These are phyloP conservation scores for Oncopeltus fasciatus DNA, from an alignment of 1,140 invertebrate genomes.

Conservation along the genomic window DNA sequence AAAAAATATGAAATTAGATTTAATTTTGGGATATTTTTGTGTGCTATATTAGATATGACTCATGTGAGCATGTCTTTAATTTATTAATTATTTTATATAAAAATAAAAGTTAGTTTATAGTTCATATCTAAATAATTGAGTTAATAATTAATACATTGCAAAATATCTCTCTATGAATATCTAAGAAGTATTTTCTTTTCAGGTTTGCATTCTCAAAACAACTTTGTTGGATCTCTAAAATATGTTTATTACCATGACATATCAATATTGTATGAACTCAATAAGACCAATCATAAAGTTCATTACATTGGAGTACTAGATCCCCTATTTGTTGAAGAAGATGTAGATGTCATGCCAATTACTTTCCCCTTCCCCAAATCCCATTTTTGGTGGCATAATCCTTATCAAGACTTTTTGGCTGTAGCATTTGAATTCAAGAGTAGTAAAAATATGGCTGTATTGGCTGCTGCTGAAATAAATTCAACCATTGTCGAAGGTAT, in stretches of 20 bases:
- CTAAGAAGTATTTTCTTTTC: constrained; percentile 22
- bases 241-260: constrained; percentile 87
- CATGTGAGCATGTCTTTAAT: too few species aligned
- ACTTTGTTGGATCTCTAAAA: constrained; percentile 68
- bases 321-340: constrained; percentile 66
- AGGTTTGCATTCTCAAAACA: constrained; percentile 38
- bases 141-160: too few species aligned
- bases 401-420: constrained; percentile 39
- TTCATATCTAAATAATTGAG: too few species aligned
- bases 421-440: constrained; percentile 81
- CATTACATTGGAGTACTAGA: constrained; percentile 65
- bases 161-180: too few species aligned
- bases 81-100: too few species aligned
- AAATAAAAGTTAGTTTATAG: too few species aligned
- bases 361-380: constrained; percentile 81
- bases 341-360: constrained; percentile 76
- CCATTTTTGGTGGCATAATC: constrained; percentile 68
- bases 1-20: too few species aligned
- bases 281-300: constrained; percentile 65
- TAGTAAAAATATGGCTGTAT: constrained; percentile 61
- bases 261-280: constrained; percentile 75
- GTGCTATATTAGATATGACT: too few species aligned
- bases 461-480: constrained; percentile 66
- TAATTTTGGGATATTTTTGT: too few species aligned
- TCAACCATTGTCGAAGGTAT: constrained; percentile 55